These are phyloP conservation scores for Sphaeridia pumilis DNA, from an alignment of 2,888 invertebrate species.

Conservation along the genomic window DNA sequence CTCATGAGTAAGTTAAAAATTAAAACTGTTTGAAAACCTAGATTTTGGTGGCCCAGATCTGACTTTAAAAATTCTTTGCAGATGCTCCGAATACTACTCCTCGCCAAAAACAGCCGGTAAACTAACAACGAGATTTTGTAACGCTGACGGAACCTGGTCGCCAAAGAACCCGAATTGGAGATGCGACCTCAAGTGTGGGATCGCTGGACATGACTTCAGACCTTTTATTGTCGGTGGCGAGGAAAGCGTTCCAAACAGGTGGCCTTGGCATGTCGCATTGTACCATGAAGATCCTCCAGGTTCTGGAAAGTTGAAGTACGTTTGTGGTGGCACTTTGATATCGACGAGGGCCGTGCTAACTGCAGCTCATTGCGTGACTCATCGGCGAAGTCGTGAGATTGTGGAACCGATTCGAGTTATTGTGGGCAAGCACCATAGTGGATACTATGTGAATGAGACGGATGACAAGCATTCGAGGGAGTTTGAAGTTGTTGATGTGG, in stretches of 20 bases:
- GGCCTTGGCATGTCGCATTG: constrained; percentile 24
- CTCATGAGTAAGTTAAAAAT: constrained; percentile 9
- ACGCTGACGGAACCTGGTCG: constrained; percentile 23
- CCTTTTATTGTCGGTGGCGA: constrained; percentile 27
- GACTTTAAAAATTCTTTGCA: neutral
- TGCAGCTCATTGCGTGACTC: constrained; percentile 31
- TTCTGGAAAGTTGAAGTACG: constrained; percentile 22
- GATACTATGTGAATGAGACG: constrained; percentile 15
- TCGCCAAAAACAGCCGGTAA: constrained; percentile 9
- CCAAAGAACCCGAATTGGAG: constrained; percentile 18
- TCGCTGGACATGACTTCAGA: constrained; percentile 13
- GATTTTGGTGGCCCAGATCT: too few relatives aligned
- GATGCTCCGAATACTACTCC: constrained; percentile 12
- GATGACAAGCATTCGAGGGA: constrained; percentile 17
- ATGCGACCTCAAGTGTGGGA: constrained; percentile 30
- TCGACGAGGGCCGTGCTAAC: constrained; percentile 22
- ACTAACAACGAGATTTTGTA: constrained; percentile 16
- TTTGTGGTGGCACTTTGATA: constrained; percentile 28
- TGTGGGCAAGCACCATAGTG: constrained; percentile 26
- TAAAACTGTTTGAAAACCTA: neutral
- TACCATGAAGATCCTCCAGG: constrained; percentile 27
- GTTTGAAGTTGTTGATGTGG: constrained; percentile 14
- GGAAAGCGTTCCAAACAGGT: constrained; percentile 14
- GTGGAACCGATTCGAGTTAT: constrained; percentile 17
- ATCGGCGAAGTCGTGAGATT: constrained; percentile 11